These are phyloP conservation scores for Cephalophus harveyi DNA, from an alignment of 2,113 vertebrate genomes.

Conservation along the genomic window DNA sequence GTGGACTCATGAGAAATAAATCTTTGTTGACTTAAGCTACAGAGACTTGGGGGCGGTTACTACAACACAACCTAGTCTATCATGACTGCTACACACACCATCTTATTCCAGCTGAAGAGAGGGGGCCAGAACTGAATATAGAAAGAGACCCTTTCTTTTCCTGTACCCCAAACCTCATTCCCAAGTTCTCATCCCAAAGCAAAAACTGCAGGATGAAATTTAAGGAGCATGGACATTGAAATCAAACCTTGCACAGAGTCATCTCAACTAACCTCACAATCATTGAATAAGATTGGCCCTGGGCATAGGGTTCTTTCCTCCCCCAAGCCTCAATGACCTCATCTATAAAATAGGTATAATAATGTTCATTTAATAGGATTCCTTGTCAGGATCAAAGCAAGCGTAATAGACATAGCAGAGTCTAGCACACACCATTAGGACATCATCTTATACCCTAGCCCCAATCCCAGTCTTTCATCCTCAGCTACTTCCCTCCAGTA, in stretches of 20 bases:
- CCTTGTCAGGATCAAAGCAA: not conserved
- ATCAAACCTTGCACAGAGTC: not conserved
- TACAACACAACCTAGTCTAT: not conserved
- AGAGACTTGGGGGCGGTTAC: not conserved
- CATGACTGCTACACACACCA: not conserved
- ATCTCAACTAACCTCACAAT: not conserved
- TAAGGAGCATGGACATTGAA: not conserved
- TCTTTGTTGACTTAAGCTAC: not conserved
- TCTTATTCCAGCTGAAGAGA: not conserved
- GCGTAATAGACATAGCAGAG: not conserved
- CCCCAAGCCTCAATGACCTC: not conserved
- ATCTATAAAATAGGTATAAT: not conserved
- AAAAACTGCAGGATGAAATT: not conserved
- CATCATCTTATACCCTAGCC: not conserved
- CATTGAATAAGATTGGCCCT: not conserved
- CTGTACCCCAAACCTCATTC: not conserved
- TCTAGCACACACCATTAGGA: not conserved
- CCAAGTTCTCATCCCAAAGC: slow-evolving; percentile 8
- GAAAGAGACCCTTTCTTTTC: not conserved
- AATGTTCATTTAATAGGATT: not conserved
- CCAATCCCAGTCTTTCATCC: not conserved
- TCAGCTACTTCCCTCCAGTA: not conserved
- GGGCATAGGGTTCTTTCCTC: not conserved
- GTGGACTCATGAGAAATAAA: slow-evolving; percentile 3
- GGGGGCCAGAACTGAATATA: not conserved